Evolutionary conservation across 1,140 invertebrate species (phyloP), one percentile per base, ranked within the genome.

Genomic region (Cylas formicarius): DNA sequence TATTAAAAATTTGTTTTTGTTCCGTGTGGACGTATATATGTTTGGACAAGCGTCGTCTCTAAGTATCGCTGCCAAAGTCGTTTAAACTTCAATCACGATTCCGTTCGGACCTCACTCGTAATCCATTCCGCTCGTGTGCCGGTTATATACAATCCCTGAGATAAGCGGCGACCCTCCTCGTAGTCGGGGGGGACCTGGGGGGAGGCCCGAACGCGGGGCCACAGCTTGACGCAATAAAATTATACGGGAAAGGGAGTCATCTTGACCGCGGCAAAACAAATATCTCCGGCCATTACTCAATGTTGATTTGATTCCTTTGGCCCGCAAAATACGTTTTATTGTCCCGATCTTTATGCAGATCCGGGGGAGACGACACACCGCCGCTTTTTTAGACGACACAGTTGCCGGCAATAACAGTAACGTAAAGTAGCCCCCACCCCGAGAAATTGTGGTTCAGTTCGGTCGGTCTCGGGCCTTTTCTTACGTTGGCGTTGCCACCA

Each of bases 401-500:
- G 37, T 49, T 48, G 43, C 26, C 21, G 35, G 47, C 47, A 50
- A 53, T 53, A 53, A 53, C 51, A 52, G 34, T 52, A 49, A 52
- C 42, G 40, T 49, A 49, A 49, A 39, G 37, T 39, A 28, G 37
- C 23, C 21, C 27, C 7, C 14, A 17, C 7, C 28, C 7, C 13
- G 28, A 31, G 14, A 31, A 27, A 39, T 39, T 39, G 23, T 18
- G 24, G 17, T 18, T n/a, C 18, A 17, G 11, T 47, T 48, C 48
- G 57, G 53, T 53, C 59, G 56, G 52, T 60, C 57, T 61, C 49
- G 53, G 52, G 51, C 53, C 50, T 48, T 46, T 53, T 55, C 53
- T 53, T 55, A 42, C n/a, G n/a, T n/a, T n/a, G n/a, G n/a, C n/a
- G n/a, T n/a, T n/a, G n/a, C n/a, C n/a, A n/a, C n/a, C n/a, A n/a